Base-by-base conservation (phyloP, 1,140 invertebrate genomes). In the Leguminivora glycinivorella region DNA sequence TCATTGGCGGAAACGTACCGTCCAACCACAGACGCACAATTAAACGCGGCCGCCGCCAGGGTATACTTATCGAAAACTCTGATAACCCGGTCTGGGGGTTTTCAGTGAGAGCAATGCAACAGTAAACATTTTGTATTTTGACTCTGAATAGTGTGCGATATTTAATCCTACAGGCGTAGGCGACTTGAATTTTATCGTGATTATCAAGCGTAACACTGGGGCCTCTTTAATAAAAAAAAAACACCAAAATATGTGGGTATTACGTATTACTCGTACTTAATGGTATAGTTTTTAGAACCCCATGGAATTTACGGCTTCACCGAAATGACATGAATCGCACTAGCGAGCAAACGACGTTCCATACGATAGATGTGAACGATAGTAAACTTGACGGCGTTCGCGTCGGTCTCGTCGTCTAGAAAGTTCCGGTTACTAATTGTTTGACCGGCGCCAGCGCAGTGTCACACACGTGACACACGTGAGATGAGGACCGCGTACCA, bases 1-100 rank as follows among this genome's bases (percentile, higher is more conserved):
- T 19, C 34, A 69, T 52, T 56, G 19, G 29, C 56, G 25, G 68
- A 56, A 56, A 69, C 52, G 29, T 69, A 58, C 47, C 31, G 17
- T 40, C 56, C 56, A 43, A 52, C 47, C 19, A 52, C 47, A 52
- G 19, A 22, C 19, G 47, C n/a, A 52, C 47, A 52, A 52, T 52
- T 52, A 52, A 52, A 52, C 47, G 47, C 34, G 34, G 34, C 40
- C 17, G 40, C 14, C 47, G n/a, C 47, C 7, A 52, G 47, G 47
- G n/a, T 52, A 52, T 52, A 19, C 17, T 52, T 43, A 17, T 22
- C 47, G 14, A 52, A 52, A 52, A 52, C n/a, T 22, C 47, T 22
- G 19, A 52, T 52, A 52, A 52, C 47, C 17, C 47, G 47, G 14
- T 22, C 47, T 22, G 9, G 47, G 7, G 19, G 17, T 22, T 52